phyloP scores from a whole-genome alignment of 2,113 vertebrate genomes.

The Nerophis ophidion region DNA sequence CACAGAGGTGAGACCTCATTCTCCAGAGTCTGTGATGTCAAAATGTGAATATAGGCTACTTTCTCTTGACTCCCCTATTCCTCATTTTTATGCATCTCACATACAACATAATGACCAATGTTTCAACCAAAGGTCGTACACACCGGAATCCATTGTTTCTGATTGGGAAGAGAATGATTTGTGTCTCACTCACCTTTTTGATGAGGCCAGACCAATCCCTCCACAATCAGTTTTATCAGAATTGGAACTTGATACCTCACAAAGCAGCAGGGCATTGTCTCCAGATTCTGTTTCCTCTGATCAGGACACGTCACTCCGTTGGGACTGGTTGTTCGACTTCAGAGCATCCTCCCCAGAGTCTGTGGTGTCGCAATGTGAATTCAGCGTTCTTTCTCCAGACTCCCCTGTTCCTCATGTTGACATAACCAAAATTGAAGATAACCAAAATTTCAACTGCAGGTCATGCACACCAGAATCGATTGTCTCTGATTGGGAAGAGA shows the following conservation, averaged over 20 bases:
- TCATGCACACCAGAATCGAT: too few species aligned
- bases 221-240: constrained; percentile 7
- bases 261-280: constrained; percentile 1
- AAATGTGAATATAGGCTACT: not conserved
- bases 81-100: not conserved
- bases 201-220: constrained; percentile 13
- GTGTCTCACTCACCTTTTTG: not conserved
- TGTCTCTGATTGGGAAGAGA: too few species aligned
- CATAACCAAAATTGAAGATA: too few species aligned
- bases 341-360: constrained; percentile 11
- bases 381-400: too few species aligned
- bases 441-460: too few species aligned
- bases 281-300: constrained; percentile 26
- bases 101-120: not conserved
- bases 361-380: too few species aligned
- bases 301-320: not conserved
- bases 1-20: not conserved
- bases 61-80: constrained; percentile 5
- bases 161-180: constrained; percentile 5
- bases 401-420: too few species aligned
- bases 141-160: constrained; percentile 3
- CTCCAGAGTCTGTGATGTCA: not conserved
- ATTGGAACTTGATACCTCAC: not conserved
- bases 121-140: not conserved
- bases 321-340: not conserved